These are phyloP conservation scores for Apis florea DNA, from an alignment of 1,140 invertebrate species.

Conservation along the genomic window DNA sequence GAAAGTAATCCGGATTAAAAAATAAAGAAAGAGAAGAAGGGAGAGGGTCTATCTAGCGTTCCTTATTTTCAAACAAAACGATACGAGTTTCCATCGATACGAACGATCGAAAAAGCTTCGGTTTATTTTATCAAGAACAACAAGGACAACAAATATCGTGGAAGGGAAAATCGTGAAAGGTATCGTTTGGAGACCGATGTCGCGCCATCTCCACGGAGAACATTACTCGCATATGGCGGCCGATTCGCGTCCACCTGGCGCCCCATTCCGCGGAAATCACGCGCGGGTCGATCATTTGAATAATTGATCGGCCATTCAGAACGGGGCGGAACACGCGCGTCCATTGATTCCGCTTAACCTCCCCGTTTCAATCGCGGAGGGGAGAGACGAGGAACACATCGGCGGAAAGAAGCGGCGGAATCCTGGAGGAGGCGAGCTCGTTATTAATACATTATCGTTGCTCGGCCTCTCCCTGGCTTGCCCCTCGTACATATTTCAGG, in stretches of 20 bases:
- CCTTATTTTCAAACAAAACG: too few species aligned
- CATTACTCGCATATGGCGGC: constrained; percentile 49
- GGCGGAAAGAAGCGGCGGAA: neutral
- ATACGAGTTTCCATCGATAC: too few species aligned
- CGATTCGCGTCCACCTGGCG: constrained; percentile 42
- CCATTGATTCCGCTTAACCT: constrained; percentile 60
- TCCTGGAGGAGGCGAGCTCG: neutral
- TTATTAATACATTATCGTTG: constrained; percentile 36
- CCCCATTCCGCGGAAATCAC: constrained; percentile 46
- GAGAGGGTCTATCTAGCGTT: too few species aligned
- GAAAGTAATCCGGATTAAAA: neutral
- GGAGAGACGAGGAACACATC: neutral
- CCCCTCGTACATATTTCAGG: constrained; percentile 24
- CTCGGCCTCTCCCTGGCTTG: neutral
- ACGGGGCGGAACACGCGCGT: constrained; percentile 22
- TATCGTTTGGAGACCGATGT: constrained; percentile 13
- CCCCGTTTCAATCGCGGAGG: constrained; percentile 28
- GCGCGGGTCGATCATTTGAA: constrained; percentile 60
- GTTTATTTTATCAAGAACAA: too few species aligned
- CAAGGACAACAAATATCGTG: too few species aligned
- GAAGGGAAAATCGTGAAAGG: too few species aligned
- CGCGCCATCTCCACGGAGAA: constrained; percentile 23
- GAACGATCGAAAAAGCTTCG: too few species aligned
- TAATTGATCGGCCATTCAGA: constrained; percentile 58
- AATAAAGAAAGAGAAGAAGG: neutral